Evolutionary conservation across 2,797 vertebrate genomes (phyloP), one percentile per base, ranked within the genome.

Genomic region (Enteromius argenteus): DNA sequence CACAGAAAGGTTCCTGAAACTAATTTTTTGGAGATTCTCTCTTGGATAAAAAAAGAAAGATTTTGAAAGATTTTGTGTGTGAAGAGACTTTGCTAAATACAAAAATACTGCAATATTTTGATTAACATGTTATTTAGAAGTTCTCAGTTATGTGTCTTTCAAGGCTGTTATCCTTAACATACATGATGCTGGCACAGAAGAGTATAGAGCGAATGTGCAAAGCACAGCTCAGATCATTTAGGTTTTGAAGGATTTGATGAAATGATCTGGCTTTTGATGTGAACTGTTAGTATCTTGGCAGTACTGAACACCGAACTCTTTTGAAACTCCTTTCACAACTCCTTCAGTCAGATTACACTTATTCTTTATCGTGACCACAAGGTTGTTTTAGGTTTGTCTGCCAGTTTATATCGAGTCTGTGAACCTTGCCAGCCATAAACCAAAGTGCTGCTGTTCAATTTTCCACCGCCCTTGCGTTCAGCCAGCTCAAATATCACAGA

Each of bases 351-450:
- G 53, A 73, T 60, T 35, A 44, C 27, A 23, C 10, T 30, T 58
- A 21, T 27, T 44, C 15, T 64, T 37, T 82, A 35, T 64, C 13
- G 4, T 49, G 23, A 81, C 46, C 42, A 27, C 71, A 39, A 82
- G 51, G n/a, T 74, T 39, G 44, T 37, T 74, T 51, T 13, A 74
- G 13, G 19, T 37, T 66, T 4, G 15, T 11, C 44, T 51, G 42
- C 71, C 71, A 37, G 42, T 19, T 66, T 39, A 21, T 37, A 62
- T 73, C 21, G 35, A 62, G 42, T 74, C 58, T 49, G 13, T 37
- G 42, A 51, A 82, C 69, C 80, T 21, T 82, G 53, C 58, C 9
- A 49, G 15, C 17, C 67, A 58, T 74, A 73, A 81, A 64, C 27
- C 56, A 64, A 64, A 81, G 69, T 60, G n/a, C 67, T 58, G 37